These are phyloP conservation scores for Andrena fulva DNA, from an alignment of 2,888 invertebrate species.

Conservation along the genomic window DNA sequence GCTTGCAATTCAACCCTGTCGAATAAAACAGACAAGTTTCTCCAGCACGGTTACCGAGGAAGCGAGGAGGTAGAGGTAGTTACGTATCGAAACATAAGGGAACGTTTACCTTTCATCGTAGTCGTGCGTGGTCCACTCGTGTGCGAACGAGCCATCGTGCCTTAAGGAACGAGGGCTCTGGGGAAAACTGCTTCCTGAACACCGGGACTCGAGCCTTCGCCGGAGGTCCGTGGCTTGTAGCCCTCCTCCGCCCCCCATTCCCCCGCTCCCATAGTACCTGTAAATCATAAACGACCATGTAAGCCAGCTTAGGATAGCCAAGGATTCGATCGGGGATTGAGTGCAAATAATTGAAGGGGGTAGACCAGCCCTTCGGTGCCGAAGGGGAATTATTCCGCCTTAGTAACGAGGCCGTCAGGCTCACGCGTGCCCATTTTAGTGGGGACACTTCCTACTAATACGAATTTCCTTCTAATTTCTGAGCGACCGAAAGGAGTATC, in stretches of 20 bases:
- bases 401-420: too few relatives aligned
- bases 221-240: conserved; percentile 84
- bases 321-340: conserved; percentile 1
- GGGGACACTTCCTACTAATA: background rate
- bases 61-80: too few relatives aligned
- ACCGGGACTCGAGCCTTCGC: conserved; percentile 81
- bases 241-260: conserved; percentile 85
- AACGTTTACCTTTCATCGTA: conserved; percentile 75
- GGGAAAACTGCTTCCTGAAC: conserved; percentile 73
- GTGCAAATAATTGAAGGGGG: conserved; percentile 12
- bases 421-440: background rate
- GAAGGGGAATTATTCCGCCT: background rate
- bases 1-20: conserved; percentile 71
- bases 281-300: conserved; percentile 42
- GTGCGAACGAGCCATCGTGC: conserved; percentile 68
- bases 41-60: too few relatives aligned
- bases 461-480: background rate
- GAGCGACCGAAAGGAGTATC: background rate
- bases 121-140: conserved; percentile 57
- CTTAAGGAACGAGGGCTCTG: conserved; percentile 70
- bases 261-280: conserved; percentile 85
- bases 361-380: background rate
- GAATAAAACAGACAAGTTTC: background rate
- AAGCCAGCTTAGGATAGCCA: background rate
- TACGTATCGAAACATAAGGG: background rate